Conservation (phyloP, 2,113 vertebrate genomes). For the Nettapus auritus region DNA sequence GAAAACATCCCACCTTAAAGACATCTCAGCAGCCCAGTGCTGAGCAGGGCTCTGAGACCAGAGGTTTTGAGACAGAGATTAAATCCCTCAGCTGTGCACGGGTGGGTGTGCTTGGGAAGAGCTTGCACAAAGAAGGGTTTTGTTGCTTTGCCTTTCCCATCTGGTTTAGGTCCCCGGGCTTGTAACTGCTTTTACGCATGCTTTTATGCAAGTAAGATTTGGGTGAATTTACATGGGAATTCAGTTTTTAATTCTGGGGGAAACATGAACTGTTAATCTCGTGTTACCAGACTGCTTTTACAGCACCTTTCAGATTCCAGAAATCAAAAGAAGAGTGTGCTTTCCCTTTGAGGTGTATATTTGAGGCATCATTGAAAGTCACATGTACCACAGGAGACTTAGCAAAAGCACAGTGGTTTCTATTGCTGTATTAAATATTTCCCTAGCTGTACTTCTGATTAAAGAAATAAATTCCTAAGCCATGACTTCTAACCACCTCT, state of each 20-base stretch:
- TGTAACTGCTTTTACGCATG: not conserved
- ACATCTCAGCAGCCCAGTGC: not conserved
- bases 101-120: not conserved
- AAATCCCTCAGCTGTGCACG: not conserved
- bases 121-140: accelerated
- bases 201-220: not conserved
- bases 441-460: not conserved
- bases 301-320: not conserved
- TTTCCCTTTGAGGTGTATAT: not conserved
- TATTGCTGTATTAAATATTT: not conserved
- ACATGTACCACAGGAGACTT: not conserved
- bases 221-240: not conserved
- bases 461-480: not conserved
- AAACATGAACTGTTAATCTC: not conserved
- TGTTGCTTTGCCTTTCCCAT: not conserved
- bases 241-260: not conserved
- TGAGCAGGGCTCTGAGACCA: not conserved
- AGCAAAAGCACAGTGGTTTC: not conserved
- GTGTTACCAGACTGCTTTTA: not conserved
- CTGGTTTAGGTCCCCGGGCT: not conserved
- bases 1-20: not conserved
- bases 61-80: not conserved
- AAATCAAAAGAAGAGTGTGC: not conserved
- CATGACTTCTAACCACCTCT: not conserved
- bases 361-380: not conserved